Evolutionary conservation across 2,888 invertebrate genomes (phyloP), one percentile per base, ranked within the genome.

Genomic region (Seira musarum): DNA sequence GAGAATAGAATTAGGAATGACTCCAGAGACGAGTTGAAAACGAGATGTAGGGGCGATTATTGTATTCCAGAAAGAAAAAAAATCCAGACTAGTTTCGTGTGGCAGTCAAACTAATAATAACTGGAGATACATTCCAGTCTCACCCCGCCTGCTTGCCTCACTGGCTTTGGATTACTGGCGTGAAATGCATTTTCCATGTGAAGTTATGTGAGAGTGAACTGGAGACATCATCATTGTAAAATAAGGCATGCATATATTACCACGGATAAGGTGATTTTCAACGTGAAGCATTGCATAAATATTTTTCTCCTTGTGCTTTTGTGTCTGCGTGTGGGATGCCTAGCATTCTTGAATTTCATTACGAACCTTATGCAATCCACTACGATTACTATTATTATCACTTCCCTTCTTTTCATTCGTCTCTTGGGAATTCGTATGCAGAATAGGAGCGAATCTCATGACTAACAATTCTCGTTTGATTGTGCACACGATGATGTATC

Each of bases 341-440:
- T 24, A 22, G 24, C 66, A 78, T 73, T 79, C 79, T 79, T 68
- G 68, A 79, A 79, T 79, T 79, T 79, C 79, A 73, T 63, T 79
- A 67, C 53, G 35, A 40, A 40, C 40, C 13, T 5, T 40, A 40
- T 40, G 40, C 40, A 8, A 8, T 40, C 40, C 40, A 40, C 5
- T 40, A 13, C 40, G 6, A 40, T 40, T 40, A 53, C 67, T 67
- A 71, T 67, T 78, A 40, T 19, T 21, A 19, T 13, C 13, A 21
- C n/a, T 21, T 53, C 64, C 35, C 49, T 69, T 10, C 5, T 60
- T 60, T 25, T 22, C 35, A 69, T 64, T 57, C 40, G 5, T 40
- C 35, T 64, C 69, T 64, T 6, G 60, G 60, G 65, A 35, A 40
- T 77, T 19, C 8, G 46, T 67, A 68, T 66, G 46, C 21, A 35